Conservation (phyloP, 2,888 invertebrate genomes). For the Cybosia mesomella region DNA sequence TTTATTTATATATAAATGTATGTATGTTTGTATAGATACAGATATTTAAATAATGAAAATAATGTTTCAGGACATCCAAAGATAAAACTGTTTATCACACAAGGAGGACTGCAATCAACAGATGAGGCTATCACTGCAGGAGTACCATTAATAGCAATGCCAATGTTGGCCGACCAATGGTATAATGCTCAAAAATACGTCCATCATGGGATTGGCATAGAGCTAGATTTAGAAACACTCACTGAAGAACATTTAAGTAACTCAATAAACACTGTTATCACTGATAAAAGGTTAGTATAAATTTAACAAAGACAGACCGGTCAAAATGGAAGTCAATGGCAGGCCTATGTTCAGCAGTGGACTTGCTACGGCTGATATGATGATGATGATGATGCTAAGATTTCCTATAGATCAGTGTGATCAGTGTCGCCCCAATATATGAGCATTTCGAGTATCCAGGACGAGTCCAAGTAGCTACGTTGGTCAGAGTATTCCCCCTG, state of each 20-base stretch:
- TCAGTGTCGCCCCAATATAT: too few species aligned
- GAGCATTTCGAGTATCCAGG: too few species aligned
- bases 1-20: too few species aligned
- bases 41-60: too few species aligned
- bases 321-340: too few species aligned
- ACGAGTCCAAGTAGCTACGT: too few species aligned
- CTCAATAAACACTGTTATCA: slow-evolving; percentile 54
- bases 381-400: too few species aligned
- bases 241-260: slow-evolving; percentile 54
- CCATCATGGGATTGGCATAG: slow-evolving; percentile 60
- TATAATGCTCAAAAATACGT: slow-evolving; percentile 66
- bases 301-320: too few species aligned
- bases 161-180: slow-evolving; percentile 74
- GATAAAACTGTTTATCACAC: slow-evolving; percentile 72
- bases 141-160: slow-evolving; percentile 73
- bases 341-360: neutral
- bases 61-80: slow-evolving; percentile 69
- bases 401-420: too few species aligned
- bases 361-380: too few species aligned
- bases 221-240: slow-evolving; percentile 58
- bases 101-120: slow-evolving; percentile 77
- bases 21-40: too few species aligned
- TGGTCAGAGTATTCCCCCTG: too few species aligned
- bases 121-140: slow-evolving; percentile 74
- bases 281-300: slow-evolving; percentile 50